Evolutionary conservation across 2,888 invertebrate genomes (phyloP).

Genomic region (Agrochola litura): DNA sequence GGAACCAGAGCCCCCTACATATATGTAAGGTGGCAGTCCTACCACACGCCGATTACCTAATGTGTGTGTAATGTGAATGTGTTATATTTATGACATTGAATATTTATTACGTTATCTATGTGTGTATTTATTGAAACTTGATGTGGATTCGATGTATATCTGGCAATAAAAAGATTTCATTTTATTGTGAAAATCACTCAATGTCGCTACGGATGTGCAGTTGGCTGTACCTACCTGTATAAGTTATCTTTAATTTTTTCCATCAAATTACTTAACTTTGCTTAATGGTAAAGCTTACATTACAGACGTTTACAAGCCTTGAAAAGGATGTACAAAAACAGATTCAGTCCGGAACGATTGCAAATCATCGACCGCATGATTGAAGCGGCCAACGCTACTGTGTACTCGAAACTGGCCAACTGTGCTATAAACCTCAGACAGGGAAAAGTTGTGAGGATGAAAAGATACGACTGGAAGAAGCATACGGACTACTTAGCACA

Average conservation of each 20-base stretch:
- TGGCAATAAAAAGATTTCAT: too few species aligned
- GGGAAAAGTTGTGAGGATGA: slow-evolving; percentile 79
- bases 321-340: slow-evolving; percentile 79
- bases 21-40: too few species aligned
- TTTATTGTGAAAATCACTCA: too few species aligned
- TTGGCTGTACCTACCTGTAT: not conserved
- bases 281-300: slow-evolving; percentile 14
- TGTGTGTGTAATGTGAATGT: too few species aligned
- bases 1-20: too few species aligned
- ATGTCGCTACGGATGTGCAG: not conserved
- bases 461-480: slow-evolving; percentile 75
- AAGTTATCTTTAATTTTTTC: not conserved
- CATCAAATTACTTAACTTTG: not conserved
- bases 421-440: slow-evolving; percentile 81
- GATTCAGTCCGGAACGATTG: slow-evolving; percentile 78
- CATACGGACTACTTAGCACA: slow-evolving; percentile 86
- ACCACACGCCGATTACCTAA: too few species aligned
- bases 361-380: slow-evolving; percentile 83
- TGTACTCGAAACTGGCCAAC: slow-evolving; percentile 84
- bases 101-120: too few species aligned
- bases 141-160: too few species aligned
- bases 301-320: slow-evolving; percentile 78
- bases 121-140: too few species aligned
- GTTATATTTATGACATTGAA: too few species aligned
- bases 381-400: slow-evolving; percentile 80